Evolutionary conservation across 2,888 invertebrate genomes (phyloP), one percentile per base, ranked within the genome.

Genomic region (Metopia argyrocephala): DNA sequence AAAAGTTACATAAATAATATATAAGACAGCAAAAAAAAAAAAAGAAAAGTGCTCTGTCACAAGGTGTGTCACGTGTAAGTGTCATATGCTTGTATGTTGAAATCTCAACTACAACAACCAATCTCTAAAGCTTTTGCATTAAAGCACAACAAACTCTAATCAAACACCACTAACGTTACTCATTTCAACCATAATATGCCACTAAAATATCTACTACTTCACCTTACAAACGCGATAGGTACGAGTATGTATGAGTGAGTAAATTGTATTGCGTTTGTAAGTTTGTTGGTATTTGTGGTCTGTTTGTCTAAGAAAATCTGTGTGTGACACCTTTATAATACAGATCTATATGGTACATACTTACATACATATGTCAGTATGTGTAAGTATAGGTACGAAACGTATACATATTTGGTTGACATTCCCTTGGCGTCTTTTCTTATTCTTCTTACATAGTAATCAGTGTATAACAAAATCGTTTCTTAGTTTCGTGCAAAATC

Each of bases 11-110:
- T n/a, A n/a, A n/a, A n/a, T n/a, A n/a, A n/a, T n/a, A n/a, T n/a
- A n/a, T n/a, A n/a, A n/a, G n/a, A n/a, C n/a, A n/a, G n/a, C n/a
- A 25, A 23, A 25, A 25, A 12, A 27, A 7, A 12, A 9, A 50
- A 4, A 48, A 48, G 56, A 15, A 18, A 7, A 1, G 7, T 25
- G n/a, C n/a, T n/a, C n/a, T n/a, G n/a, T 27, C 46, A 46, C 7
- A 50, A 76, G 69, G 50, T 81, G 66, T 66, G 78, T 78, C 70
- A 78, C 74, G 56, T 81, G 74, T 70, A 45, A 31, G 28, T 78
- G 64, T 76, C 69, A 69, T 57, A 64, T 46, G 64, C 38, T 76
- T 45, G 25, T 50, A 69, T 59, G 65, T 62, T 52, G n/a, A n/a
- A n/a, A n/a, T n/a, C n/a, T n/a, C n/a, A n/a, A n/a, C n/a, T n/a